Base-by-base conservation (phyloP, 1,140 invertebrate species). In the Solenopsis invicta region DNA sequence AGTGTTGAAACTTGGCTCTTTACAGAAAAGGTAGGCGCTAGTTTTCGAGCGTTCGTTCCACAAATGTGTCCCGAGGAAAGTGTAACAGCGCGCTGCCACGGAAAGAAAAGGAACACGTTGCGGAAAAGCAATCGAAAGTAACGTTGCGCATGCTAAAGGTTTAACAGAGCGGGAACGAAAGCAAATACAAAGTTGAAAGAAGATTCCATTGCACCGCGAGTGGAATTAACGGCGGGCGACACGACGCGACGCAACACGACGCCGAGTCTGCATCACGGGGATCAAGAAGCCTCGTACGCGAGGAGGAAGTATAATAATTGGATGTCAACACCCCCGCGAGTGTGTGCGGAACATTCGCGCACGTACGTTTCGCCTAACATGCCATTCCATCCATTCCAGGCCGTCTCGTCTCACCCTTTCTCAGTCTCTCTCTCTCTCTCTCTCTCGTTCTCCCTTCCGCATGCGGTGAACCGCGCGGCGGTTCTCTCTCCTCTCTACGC, bases 221-320 rank as follows among this genome's bases (percentile, higher is more conserved):
- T 5, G 21, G 37, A 48, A 86, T 76, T 86, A 78, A 50, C n/a
- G n/a, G n/a, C n/a, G n/a, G n/a, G 29, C 29, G 29, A 29, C 29
- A 2, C 67, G 54, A 21, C n/a, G 56, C 24, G 41, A 41, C 8
- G 50, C 10, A 52, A 77, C 18, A n/a, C 9, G 62, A 34, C 13
- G 12, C 10, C 37, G 52, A 37, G 48, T 61, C 24, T 52, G 45
- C 29, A 45, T 80, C 29, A 21, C 21, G 50, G 41, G 56, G 48
- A 34, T 48, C 34, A 34, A 81, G 34, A 81, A 87, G 56, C 16
- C 41, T 56, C n/a, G 34, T 29, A 24, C 54, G 6, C 45, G 10
- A 84, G 50, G 48, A 71, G 78, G 78, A 89, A 87, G 59, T 80
- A 62, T 81, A 80, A 85, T 87, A 89, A 89, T 78, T 85, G 72